phyloP scores from a whole-genome alignment of 2,888 invertebrate genomes.

The Folsomia candida region DNA sequence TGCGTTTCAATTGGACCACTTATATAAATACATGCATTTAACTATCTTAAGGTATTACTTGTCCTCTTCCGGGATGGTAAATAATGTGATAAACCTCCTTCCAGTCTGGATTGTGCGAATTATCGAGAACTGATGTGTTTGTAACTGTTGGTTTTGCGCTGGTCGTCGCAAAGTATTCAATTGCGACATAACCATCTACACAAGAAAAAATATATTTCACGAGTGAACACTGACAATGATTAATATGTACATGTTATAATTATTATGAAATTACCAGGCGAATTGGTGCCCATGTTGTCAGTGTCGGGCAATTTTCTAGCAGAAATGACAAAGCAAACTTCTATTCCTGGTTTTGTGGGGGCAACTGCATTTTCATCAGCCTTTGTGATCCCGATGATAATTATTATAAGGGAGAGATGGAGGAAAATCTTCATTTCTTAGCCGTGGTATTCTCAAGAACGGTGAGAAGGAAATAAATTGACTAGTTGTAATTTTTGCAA shows the following conservation, averaged over 20 bases:
- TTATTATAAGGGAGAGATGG: too few species aligned
- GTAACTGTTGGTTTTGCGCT: not conserved
- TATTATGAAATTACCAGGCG: not conserved
- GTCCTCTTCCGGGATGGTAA: not conserved
- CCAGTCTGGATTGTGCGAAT: not conserved
- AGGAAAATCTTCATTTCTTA: too few species aligned
- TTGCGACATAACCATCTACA: not conserved
- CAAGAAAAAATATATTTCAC: too few species aligned
- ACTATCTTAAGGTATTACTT: not conserved
- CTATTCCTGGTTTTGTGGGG: not conserved
- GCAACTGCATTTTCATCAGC: too few species aligned
- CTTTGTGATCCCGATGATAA: too few species aligned
- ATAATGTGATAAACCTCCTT: not conserved
- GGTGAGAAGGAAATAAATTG: too few species aligned
- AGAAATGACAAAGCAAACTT: not conserved
- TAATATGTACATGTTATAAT: not conserved
- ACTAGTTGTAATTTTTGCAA: too few species aligned
- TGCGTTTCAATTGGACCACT: not conserved
- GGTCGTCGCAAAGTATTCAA: not conserved
- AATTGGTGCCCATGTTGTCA: not conserved
- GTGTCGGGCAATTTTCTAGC: not conserved
- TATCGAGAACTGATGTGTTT: not conserved
- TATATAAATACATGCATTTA: not conserved
- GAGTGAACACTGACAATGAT: not conserved
- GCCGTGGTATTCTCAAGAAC: too few species aligned